phyloP scores from a whole-genome alignment of 37 sponge, comb jelly and placozoan species.

The Hormiphora californensis region DNA sequence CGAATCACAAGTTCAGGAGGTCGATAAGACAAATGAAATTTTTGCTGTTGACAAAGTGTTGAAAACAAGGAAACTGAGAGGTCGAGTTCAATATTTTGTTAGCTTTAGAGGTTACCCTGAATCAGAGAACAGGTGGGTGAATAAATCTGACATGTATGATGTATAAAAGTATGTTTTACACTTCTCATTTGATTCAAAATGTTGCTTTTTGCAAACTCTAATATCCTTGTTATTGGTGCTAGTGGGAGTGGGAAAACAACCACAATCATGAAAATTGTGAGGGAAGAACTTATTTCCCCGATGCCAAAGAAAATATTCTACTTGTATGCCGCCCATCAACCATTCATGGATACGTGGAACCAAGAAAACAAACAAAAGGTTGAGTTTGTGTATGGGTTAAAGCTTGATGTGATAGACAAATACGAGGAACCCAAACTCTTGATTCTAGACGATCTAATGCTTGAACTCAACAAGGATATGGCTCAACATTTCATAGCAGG shows the following conservation, averaged over 20 bases:
- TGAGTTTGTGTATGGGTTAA: slow-evolving; percentile 9
- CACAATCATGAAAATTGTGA: slow-evolving; percentile 11
- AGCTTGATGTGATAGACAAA: not conserved
- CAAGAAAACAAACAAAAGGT: not conserved
- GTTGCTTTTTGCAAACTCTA: slow-evolving; percentile 47
- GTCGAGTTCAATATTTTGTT: not conserved
- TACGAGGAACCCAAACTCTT: not conserved
- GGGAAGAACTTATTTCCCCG: slow-evolving; percentile 6
- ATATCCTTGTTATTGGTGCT: slow-evolving; percentile 40
- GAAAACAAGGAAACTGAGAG: not conserved
- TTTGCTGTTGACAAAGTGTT: not conserved
- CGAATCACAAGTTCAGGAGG: not conserved
- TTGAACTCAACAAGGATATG: slow-evolving; percentile 35
- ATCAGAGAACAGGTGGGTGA: not conserved
- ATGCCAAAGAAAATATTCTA: not conserved
- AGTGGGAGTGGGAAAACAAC: slow-evolving; percentile 27
- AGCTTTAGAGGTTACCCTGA: not conserved
- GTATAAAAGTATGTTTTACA: too few relatives aligned
- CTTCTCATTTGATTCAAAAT: too few relatives aligned
- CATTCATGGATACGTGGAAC: slow-evolving; percentile 32
- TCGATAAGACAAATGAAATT: not conserved
- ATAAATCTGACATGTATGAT: not conserved
- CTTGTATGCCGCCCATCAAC: slow-evolving; percentile 10
- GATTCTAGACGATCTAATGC: slow-evolving; percentile 4
- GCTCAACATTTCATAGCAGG: slow-evolving; percentile 40